A percentile compares a stretch with the other conserved stretches of the same genome.
Conservation (phyloP, 2,113 vertebrate species). For the Cariama cristata region DNA sequence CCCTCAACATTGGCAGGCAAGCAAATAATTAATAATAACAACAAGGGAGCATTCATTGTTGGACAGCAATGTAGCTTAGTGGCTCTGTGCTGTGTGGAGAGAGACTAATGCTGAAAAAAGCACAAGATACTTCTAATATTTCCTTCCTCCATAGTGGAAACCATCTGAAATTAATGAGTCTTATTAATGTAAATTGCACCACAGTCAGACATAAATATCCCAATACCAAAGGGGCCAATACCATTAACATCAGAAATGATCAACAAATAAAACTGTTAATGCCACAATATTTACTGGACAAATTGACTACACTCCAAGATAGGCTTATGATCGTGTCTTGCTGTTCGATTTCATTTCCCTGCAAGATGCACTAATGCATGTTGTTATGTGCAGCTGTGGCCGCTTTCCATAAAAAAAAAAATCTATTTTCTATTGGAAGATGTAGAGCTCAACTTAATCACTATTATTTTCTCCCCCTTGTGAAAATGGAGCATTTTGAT, state of each 20-base stretch:
- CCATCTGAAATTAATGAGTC: conserved; percentile 73
- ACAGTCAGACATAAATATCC: conserved; percentile 72
- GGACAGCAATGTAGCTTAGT: background rate
- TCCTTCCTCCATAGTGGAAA: conserved; percentile 52
- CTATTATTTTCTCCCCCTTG: conserved; percentile 2
- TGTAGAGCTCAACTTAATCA: conserved; percentile 44
- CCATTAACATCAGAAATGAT: conserved; percentile 75
- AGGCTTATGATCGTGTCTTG: conserved; percentile 39
- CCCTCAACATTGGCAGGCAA: background rate
- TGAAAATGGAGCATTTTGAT: conserved; percentile 28
- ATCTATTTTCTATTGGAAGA: conserved; percentile 58
- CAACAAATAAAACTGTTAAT: conserved; percentile 70
- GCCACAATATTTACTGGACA: conserved; percentile 61
- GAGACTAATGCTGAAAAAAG: background rate
- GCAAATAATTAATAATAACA: conserved; percentile 57
- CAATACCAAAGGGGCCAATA: conserved; percentile 66
- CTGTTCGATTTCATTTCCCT: conserved; percentile 70
- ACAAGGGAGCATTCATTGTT: conserved; percentile 54
- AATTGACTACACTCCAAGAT: conserved; percentile 68
- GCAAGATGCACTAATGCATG: conserved; percentile 61
- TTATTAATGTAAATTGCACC: conserved; percentile 73
- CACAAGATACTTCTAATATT: conserved; percentile 52
- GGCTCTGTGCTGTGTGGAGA: background rate
- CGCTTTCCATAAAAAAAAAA: conserved; percentile 46
- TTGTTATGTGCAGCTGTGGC: conserved; percentile 71